Evolutionary conservation across 2,113 vertebrate species (phyloP), one percentile per base, ranked within the genome.

Genomic region (Oreotrochilus melanogaster): DNA sequence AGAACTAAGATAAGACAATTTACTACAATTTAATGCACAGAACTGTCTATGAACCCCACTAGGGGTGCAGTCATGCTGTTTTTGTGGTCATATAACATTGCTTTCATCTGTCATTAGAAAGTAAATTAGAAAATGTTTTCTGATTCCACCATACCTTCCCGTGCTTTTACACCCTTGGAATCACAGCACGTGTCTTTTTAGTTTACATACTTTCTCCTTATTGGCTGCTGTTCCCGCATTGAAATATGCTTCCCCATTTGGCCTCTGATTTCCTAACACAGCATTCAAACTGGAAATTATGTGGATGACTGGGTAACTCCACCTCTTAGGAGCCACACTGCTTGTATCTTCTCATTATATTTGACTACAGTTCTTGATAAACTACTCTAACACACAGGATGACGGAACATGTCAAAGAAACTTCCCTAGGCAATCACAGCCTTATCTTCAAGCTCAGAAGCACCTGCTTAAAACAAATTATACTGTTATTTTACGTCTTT

Each of bases 91-190:
- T 74, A 60, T 10, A 90, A 73, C 23, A 50, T 56, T 39, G 35
- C 80, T 90, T 92, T 96, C 60, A 91, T 96, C 89, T 95, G 51
- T 75, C 88, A 91, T 48, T 43, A 83, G 53, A 83, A 95, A 81
- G 42, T 62, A 83, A 93, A 86, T 70, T 80, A 76, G 48, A 21
- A 87, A 91, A 88, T 85, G 31, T 33, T 94, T 94, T 70, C 47
- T 33, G 23, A 58, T 78, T 89, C 42, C 56, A 76, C n/a, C 51
- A 43, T 6, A 88, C 3, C 73, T 92, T 66, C 74, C 51, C 13
- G 35, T 70, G 27, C 61, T 79, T 89, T 62, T 51, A 6, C 37
- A 88, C 54, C 15, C 39, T 74, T 66, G 39, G 69, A 86, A 80
- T 43, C 6, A 2, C 11, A 9, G 27, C 24, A 81, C 42, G 53